Conservation (phyloP, 2,113 vertebrate species). For the Felis chaus region DNA sequence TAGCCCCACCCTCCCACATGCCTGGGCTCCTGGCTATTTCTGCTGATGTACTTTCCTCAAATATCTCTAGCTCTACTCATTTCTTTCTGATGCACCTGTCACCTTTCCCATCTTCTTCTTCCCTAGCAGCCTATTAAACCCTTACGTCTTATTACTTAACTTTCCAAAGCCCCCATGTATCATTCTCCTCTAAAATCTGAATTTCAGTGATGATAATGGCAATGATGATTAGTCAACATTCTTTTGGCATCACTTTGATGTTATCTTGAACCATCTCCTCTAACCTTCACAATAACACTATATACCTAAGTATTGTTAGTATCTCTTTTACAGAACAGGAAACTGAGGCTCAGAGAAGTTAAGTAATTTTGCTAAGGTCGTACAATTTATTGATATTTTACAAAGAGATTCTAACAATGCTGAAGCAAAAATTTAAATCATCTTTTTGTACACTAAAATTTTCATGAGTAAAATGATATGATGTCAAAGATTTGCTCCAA, state of each 20-base stretch:
- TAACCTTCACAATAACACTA: not conserved
- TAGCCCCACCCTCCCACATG: fast-evolving
- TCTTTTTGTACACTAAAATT: not conserved
- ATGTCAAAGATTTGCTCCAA: not conserved
- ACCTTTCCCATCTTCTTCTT: not conserved
- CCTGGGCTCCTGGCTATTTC: not conserved
- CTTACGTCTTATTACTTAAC: not conserved
- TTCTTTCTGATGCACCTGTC: not conserved
- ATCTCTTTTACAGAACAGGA: not conserved
- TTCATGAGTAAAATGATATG: not conserved
- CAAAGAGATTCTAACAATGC: not conserved
- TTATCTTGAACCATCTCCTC: not conserved
- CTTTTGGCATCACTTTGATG: not conserved
- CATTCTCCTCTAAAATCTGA: not conserved
- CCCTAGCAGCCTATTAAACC: not conserved
- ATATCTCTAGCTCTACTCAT: not conserved
- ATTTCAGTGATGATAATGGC: not conserved
- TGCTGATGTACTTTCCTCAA: not conserved
- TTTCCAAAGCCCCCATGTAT: not conserved
- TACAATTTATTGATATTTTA: not conserved
- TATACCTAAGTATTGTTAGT: not conserved
- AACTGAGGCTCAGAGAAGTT: not conserved
- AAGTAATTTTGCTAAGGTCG: not conserved
- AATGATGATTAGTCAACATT: not conserved
- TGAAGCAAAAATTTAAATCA: not conserved